A percentile compares a stretch with the other conserved stretches of the same genome.
Conservation (phyloP, 2,888 invertebrate genomes). For the Andrena marginata region DNA sequence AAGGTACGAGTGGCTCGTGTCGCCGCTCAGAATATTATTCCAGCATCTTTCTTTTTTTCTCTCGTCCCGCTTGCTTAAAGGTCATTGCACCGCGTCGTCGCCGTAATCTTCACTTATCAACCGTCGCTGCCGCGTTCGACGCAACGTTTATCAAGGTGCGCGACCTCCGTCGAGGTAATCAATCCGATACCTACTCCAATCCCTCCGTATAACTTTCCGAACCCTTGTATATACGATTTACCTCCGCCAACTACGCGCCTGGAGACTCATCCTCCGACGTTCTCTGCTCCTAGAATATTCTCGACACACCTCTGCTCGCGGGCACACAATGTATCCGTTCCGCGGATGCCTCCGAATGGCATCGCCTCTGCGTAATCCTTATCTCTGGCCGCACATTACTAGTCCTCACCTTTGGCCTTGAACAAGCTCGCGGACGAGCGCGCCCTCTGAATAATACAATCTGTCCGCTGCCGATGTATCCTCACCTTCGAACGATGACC, state of each 20-base stretch:
- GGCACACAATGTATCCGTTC: slow-evolving; percentile 8
- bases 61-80: too few species aligned
- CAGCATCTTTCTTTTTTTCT: too few species aligned
- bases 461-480: slow-evolving; percentile 18
- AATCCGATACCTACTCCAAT: too few species aligned
- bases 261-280: not conserved
- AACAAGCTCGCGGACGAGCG: not conserved
- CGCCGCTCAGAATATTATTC: too few species aligned
- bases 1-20: slow-evolving; percentile 1
- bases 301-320: slow-evolving; percentile 39
- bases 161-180: too few species aligned
- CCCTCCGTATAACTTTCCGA: too few species aligned
- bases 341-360: not conserved
- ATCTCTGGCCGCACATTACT: slow-evolving; percentile 35
- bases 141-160: too few species aligned
- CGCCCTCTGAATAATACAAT: slow-evolving; percentile 53
- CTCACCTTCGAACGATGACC: not conserved
- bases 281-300: slow-evolving; percentile 33
- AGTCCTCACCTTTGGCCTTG: slow-evolving; percentile 47
- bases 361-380: slow-evolving; percentile 24
- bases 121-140: too few species aligned
- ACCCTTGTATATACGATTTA: too few species aligned
- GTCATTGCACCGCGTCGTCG: too few species aligned
- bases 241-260: too few species aligned
- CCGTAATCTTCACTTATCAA: too few species aligned